Evolutionary conservation across 2,113 vertebrate species (phyloP).

Genomic region (Axis porcinus): DNA sequence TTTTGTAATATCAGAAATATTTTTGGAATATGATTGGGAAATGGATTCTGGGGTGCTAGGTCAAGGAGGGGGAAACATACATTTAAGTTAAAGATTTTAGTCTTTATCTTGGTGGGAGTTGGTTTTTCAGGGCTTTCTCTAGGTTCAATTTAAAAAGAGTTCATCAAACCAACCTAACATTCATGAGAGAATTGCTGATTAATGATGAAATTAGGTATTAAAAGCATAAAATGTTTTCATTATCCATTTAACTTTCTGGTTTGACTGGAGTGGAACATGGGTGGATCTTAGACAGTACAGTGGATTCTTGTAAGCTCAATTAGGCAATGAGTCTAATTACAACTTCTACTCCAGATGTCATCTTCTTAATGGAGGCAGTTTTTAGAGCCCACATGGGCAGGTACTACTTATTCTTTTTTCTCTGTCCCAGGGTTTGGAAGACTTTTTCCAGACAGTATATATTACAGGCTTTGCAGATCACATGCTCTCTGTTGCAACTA

Average conservation of each 20-base stretch:
- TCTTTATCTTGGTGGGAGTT: not conserved
- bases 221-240: not conserved
- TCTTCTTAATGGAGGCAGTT: not conserved
- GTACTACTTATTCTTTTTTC: not conserved
- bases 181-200: not conserved
- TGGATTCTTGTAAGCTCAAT: not conserved
- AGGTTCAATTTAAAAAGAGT: not conserved
- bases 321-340: not conserved
- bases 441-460: not conserved
- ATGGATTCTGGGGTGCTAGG: not conserved
- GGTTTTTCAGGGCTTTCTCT: not conserved
- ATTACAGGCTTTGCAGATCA: not conserved
- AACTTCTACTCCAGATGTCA: not conserved
- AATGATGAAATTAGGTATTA: not conserved
- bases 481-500: not conserved
- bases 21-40: not conserved
- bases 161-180: not conserved
- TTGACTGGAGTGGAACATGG: not conserved
- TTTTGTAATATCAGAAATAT: not conserved
- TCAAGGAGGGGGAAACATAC: not conserved
- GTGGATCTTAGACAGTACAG: not conserved
- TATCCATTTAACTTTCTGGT: not conserved
- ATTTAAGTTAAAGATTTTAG: not conserved
- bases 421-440: not conserved
- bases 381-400: not conserved